phyloP scores from a whole-genome alignment of 2,888 invertebrate species.

The Leptinotarsa rubiginosa region DNA sequence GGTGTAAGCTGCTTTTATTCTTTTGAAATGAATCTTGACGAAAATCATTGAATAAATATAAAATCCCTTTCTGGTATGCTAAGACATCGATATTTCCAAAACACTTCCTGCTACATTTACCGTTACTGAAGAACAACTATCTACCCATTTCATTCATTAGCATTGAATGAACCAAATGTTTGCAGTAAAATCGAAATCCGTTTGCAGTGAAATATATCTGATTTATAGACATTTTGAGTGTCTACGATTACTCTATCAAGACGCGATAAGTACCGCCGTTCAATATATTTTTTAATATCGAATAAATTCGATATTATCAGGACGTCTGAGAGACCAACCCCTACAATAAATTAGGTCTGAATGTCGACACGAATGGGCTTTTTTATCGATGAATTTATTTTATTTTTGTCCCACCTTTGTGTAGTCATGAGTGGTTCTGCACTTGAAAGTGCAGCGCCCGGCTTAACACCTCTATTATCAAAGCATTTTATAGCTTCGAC shows the following conservation, averaged over 20 bases:
- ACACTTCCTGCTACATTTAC: too few relatives aligned
- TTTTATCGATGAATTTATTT: constrained; percentile 15
- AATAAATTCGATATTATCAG: constrained; percentile 16
- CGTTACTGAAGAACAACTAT: too few relatives aligned
- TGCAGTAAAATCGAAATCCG: not conserved
- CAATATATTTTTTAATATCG: constrained; percentile 19
- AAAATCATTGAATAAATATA: too few relatives aligned
- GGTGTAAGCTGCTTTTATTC: too few relatives aligned
- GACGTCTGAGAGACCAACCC: constrained; percentile 12
- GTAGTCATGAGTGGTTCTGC: constrained; percentile 18
- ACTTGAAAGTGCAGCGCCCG: constrained; percentile 16
- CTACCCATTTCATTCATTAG: not conserved
- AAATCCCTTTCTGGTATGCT: too few relatives aligned
- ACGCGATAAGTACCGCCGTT: constrained; percentile 8
- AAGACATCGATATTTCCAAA: too few relatives aligned
- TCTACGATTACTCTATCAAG: not conserved
- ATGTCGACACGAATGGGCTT: constrained; percentile 13
- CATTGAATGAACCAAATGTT: not conserved
- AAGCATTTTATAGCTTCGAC: constrained; percentile 16
- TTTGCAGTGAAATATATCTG: not conserved
- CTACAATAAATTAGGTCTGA: constrained; percentile 14
- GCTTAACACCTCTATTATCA: constrained; percentile 17
- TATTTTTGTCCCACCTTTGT: constrained; percentile 19
- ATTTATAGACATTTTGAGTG: not conserved
- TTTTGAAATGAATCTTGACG: too few relatives aligned